Percentiles rank a stretch among this genome's conserved stretches.
Conservation (phyloP, 2,797 vertebrate genomes). For the Argyrosomus regius region DNA sequence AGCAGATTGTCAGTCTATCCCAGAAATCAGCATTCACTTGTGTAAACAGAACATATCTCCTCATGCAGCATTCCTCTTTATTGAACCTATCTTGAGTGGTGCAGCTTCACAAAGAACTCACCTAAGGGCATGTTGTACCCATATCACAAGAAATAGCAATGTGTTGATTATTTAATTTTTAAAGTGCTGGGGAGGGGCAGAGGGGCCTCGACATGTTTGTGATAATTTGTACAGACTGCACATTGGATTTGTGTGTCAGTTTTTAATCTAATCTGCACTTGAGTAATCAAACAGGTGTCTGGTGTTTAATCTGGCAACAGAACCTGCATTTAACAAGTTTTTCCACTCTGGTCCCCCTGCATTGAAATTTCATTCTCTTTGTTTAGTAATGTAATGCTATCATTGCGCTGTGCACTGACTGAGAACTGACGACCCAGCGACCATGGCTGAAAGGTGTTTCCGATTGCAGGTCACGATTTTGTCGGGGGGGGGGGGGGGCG, state of each 20-base stretch:
- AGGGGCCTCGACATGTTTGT: constrained; percentile 19
- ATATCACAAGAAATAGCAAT: constrained; percentile 35
- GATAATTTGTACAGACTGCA: constrained; percentile 36
- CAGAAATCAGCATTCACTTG: not conserved
- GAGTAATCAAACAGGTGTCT: constrained; percentile 68
- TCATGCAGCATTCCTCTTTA: not conserved
- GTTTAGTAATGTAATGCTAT: constrained; percentile 50
- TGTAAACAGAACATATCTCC: not conserved
- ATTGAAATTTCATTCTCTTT: constrained; percentile 45
- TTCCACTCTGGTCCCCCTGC: constrained; percentile 23
- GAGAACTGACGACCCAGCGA: constrained; percentile 43
- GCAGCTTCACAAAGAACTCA: not conserved
- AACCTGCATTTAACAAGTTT: constrained; percentile 60
- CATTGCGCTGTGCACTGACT: constrained; percentile 27
- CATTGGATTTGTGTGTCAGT: constrained; percentile 29
- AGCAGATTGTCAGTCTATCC: not conserved
- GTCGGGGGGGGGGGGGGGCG: not conserved
- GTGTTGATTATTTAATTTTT: constrained; percentile 35
- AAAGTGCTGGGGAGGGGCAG: constrained; percentile 12
- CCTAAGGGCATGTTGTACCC: constrained; percentile 20
- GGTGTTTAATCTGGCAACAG: constrained; percentile 63
- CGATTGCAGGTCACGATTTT: constrained; percentile 74
- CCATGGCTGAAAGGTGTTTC: constrained; percentile 68
- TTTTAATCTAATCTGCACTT: constrained; percentile 53
- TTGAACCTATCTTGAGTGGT: not conserved